Evolutionary conservation across 2,888 invertebrate genomes (phyloP).

Genomic region (Amblyjoppa proteus): DNA sequence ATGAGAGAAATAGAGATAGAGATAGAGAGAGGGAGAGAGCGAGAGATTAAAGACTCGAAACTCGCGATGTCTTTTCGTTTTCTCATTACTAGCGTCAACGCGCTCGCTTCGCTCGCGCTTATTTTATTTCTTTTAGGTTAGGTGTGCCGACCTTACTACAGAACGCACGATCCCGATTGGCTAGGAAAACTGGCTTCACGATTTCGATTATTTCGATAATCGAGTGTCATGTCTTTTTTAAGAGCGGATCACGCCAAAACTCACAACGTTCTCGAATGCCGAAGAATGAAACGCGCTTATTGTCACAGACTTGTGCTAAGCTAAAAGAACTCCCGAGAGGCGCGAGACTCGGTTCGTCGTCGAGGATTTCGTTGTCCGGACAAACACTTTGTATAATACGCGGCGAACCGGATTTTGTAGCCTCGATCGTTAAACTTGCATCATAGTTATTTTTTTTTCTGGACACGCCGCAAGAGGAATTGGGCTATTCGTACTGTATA

Average conservation of each 20-base stretch:
- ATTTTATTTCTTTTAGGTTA: too few relatives aligned
- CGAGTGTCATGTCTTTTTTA: too few relatives aligned
- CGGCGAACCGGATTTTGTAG: neutral
- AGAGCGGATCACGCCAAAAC: neutral
- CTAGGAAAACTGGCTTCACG: too few relatives aligned
- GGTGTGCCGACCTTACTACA: too few relatives aligned
- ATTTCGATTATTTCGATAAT: too few relatives aligned
- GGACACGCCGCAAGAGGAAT: conserved; percentile 46
- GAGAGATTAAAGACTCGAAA: conserved; percentile 4
- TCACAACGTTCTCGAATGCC: conserved; percentile 17
- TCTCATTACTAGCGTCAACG: neutral
- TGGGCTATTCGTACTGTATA: conserved; percentile 29
- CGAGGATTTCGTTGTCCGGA: conserved; percentile 22
- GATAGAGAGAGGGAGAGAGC: neutral
- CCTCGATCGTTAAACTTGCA: neutral
- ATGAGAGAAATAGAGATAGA: neutral
- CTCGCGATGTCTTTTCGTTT: conserved; percentile 8
- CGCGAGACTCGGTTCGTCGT: conserved; percentile 12
- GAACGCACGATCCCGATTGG: too few relatives aligned
- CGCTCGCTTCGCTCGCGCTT: too few relatives aligned
- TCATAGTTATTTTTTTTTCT: conserved; percentile 34
- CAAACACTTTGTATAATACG: neutral
- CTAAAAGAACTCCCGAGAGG: conserved; percentile 35
- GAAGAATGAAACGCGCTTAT: conserved; percentile 42
- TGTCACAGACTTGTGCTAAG: conserved; percentile 60